Evolutionary conservation across 2,797 vertebrate species (phyloP).

Genomic region (Momotus momota): DNA sequence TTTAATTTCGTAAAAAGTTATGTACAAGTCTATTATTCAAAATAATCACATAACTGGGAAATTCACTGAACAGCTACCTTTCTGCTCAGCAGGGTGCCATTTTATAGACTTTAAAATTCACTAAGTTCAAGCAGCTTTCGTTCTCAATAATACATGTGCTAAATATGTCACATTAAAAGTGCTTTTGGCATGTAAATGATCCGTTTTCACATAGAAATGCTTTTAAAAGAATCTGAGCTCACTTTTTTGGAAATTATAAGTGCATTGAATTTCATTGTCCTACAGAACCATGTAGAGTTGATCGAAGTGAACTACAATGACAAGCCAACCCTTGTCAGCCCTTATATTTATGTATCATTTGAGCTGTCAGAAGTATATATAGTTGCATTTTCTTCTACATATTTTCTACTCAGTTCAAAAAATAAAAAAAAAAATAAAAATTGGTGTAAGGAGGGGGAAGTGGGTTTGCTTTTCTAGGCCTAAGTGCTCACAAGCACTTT

Average conservation of each 20-base stretch:
- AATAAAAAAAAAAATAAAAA: constrained; percentile 42
- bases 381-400: constrained; percentile 80
- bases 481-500: constrained; percentile 68
- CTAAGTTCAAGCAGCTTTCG: constrained; percentile 90
- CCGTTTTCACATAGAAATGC: constrained; percentile 89
- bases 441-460: constrained; percentile 49
- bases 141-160: constrained; percentile 95
- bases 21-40: constrained; percentile 98
- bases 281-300: constrained; percentile 85
- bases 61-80: constrained; percentile 93
- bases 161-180: constrained; percentile 95
- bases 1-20: constrained; percentile 90
- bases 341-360: constrained; percentile 85
- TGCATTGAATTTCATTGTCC: constrained; percentile 88
- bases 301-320: constrained; percentile 83
- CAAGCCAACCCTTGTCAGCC: constrained; percentile 84
- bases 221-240: constrained; percentile 87
- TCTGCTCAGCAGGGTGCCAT: constrained; percentile 94
- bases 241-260: constrained; percentile 86
- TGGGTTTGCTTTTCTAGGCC: constrained; percentile 47
- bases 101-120: constrained; percentile 96
- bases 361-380: constrained; percentile 84
- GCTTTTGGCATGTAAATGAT: constrained; percentile 92
- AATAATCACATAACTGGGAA: constrained; percentile 94
- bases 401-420: constrained; percentile 75